Evolutionary conservation across 2,113 vertebrate genomes (phyloP), one percentile per base, ranked within the genome.

Genomic region (Pteropus alecto): DNA sequence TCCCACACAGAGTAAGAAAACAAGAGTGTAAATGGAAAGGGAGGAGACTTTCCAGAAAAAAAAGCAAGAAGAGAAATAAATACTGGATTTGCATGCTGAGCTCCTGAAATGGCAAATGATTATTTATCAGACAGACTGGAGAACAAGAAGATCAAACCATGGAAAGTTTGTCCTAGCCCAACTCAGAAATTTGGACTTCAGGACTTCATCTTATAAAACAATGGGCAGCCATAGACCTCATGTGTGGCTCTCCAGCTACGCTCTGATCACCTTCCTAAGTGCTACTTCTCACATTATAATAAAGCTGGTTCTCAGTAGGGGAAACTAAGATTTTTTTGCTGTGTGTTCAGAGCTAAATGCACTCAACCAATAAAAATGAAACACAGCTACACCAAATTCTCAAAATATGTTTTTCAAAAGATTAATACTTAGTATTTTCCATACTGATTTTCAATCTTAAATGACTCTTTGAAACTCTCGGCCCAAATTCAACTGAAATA

Each of bases 291-390:
- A 43, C 4, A 0, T 30, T 24, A 13, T 35, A 84, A 90, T 74
- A 89, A 79, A 82, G 43, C 24, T 48, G 48, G 76, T 38, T 87
- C 85, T 51, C 30, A 15, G 43, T 56, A 19, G 1, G 5, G 13
- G 7, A 74, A 92, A 65, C 33, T 61, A 18, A 18, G n/a, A 65
- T 6, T 41, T 35, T 58, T 60, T 5, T 71, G 46, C 54, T 48
- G 5, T 26, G 15, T 28, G 30, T 76, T 93, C 82, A 78, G 2
- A 87, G 67, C n/a, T 43, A 58, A 90, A 81, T 35, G 33, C 21
- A 86, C 30, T 81, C 86, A 79, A 81, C 61, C 88, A 97, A 70
- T 56, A 94, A 94, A 94, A 95, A 81, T 54, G 11, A 94, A 96
- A 96, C 94, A 11, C 24, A 81, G 90, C 56, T 78, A 89, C 11